Conservation (phyloP, 1,140 invertebrate species). For the Zaprionus camerounensis region DNA sequence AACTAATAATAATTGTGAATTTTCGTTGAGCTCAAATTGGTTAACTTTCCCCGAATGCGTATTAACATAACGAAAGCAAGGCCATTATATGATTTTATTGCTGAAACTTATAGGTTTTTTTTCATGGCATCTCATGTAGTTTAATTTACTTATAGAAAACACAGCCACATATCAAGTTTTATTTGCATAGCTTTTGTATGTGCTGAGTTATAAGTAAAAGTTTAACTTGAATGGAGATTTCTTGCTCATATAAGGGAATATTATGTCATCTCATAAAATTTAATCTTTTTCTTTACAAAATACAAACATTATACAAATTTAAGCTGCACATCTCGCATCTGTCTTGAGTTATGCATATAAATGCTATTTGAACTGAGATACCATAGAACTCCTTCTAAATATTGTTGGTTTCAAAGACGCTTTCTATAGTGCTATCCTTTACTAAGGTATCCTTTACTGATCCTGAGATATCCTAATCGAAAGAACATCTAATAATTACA, state of each 20-base stretch:
- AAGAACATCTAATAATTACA: slow-evolving; percentile 7
- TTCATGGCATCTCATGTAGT: not conserved
- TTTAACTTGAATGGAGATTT: not conserved
- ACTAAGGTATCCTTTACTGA: not conserved
- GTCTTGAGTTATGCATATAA: too few relatives aligned
- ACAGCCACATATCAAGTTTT: not conserved
- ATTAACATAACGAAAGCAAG: too few relatives aligned
- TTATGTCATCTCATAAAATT: too few relatives aligned
- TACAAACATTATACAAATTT: too few relatives aligned
- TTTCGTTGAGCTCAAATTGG: not conserved
- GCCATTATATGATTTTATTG: not conserved
- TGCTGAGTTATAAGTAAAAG: not conserved
- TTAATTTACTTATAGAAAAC: not conserved
- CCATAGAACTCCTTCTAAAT: not conserved
- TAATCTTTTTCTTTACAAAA: too few relatives aligned
- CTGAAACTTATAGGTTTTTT: not conserved
- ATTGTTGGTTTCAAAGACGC: not conserved
- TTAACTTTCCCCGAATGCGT: not conserved
- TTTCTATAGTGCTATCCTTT: not conserved
- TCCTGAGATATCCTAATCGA: not conserved
- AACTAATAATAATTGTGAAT: slow-evolving; percentile 2
- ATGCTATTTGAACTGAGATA: not conserved
- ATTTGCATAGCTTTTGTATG: not conserved
- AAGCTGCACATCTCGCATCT: too few relatives aligned
- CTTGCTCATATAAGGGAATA: too few relatives aligned